phyloP scores from a whole-genome alignment of 2,113 vertebrate species.

The Cervus canadensis region DNA sequence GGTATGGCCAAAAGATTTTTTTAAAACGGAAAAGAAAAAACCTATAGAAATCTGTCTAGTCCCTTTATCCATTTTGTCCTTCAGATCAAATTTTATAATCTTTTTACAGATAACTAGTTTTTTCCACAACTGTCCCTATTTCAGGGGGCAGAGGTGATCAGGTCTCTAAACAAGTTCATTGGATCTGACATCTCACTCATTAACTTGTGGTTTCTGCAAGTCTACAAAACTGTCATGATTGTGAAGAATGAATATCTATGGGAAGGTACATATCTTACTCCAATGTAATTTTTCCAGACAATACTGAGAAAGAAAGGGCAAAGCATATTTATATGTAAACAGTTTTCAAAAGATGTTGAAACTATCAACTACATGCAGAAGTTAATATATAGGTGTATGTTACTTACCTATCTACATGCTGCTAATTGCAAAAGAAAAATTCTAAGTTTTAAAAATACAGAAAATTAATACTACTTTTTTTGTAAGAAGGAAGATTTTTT shows the following conservation, averaged over 20 bases:
- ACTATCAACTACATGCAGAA: neutral
- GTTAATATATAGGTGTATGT: neutral
- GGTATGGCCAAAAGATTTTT: neutral
- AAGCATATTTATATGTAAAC: neutral
- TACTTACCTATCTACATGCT: neutral
- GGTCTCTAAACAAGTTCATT: neutral
- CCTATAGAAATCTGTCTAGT: neutral
- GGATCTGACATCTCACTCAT: neutral
- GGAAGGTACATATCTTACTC: neutral
- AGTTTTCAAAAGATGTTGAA: neutral
- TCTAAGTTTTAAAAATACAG: neutral
- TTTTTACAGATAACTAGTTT: neutral
- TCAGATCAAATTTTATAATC: neutral
- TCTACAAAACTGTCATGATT: neutral
- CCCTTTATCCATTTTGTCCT: neutral
- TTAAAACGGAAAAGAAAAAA: neutral
- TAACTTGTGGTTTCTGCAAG: neutral
- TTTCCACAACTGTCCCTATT: neutral
- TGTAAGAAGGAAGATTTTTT: neutral
- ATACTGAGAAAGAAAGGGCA: neutral
- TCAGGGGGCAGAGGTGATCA: neutral
- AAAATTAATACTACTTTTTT: neutral
- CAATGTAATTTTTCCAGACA: neutral
- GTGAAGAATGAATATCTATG: neutral
- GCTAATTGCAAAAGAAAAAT: neutral